These are phyloP conservation scores for Drosophila paulistorum DNA, from an alignment of 1,140 invertebrate genomes.

Conservation along the genomic window DNA sequence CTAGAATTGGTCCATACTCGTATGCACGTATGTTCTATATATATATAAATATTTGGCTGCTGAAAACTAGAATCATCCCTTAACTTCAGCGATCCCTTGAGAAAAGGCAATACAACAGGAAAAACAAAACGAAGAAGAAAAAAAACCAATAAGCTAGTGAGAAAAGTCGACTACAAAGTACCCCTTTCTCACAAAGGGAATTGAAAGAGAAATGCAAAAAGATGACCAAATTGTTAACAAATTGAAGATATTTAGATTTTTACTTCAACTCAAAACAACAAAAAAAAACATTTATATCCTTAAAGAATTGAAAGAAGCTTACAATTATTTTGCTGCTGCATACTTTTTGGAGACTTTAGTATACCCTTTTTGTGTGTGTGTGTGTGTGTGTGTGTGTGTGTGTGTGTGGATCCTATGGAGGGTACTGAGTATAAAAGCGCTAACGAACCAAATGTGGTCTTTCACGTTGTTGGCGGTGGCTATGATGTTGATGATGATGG, in stretches of 20 bases:
- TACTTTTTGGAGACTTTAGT: slow-evolving; percentile 1
- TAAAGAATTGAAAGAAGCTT: neutral
- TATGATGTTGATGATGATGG: neutral
- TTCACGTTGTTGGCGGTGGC: slow-evolving; percentile 24
- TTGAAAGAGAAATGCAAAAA: neutral
- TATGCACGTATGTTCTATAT: neutral
- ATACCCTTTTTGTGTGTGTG: neutral
- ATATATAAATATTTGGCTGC: neutral
- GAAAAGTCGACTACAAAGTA: neutral
- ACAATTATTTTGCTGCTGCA: neutral
- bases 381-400: neutral
- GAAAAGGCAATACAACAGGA: slow-evolving; percentile 24
- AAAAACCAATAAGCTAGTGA: neutral
- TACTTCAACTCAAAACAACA: neutral
- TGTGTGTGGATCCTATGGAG: neutral
- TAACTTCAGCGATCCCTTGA: slow-evolving; percentile 9
- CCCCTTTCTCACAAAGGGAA: neutral
- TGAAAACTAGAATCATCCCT: slow-evolving; percentile 8
- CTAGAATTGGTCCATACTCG: slow-evolving; percentile 3
- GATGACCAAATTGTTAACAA: too few species aligned
- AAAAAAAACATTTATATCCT: neutral
- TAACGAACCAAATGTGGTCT: slow-evolving; percentile 74
- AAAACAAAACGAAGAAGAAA: neutral
- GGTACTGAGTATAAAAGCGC: slow-evolving; percentile 55
- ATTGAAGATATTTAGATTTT: neutral